Evolutionary conservation across 2,797 vertebrate genomes (phyloP), one percentile per base, ranked within the genome.

Genomic region (Podarcis lilfordi): DNA sequence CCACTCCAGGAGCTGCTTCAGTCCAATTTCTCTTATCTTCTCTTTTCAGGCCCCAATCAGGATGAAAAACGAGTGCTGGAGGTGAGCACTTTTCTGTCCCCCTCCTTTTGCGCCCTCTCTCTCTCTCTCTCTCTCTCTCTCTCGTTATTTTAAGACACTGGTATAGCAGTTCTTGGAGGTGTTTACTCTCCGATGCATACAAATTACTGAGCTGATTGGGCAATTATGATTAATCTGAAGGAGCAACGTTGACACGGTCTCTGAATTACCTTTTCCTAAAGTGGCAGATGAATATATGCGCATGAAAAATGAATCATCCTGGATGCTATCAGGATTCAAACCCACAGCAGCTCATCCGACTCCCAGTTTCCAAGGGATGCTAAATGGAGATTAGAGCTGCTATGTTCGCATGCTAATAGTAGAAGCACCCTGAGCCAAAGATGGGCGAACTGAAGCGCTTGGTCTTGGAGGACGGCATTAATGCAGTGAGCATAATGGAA

Each of bases 171-270:
- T 77, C 80, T 55, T 55, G 19, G 74, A 83, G 64, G 43, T 69
- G 74, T 78, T 77, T 75, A 21, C 61, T 21, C 59, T n/a, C 40
- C 4, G 40, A 0, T 40, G 74, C 86, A 55, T 78, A n/a, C 80
- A 23, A 69, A 83, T 83, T 55, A 78, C 43, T 76, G 35, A 66
- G 64, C 55, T n/a, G 80, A 77, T 83, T 78, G 74, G 25, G 74
- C 32, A 83, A 83, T 88, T 88, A 77, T 35, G 75, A 77, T 55
- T 78, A 55, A 83, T 88, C 27, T 83, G 83, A 87, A 68, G 35
- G 13, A 87, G 37, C 37, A 69, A 69, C 29, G 10, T 21, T 64
- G 72, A 76, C 71, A 64, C 10, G 8, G 5, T 21, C 35, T 61
- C 17, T 23, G 80, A 82, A 77, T 68, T 40, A 68, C 43, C 59